Conservation (phyloP, 2,113 vertebrate species). For the Amblyornis subalaris region DNA sequence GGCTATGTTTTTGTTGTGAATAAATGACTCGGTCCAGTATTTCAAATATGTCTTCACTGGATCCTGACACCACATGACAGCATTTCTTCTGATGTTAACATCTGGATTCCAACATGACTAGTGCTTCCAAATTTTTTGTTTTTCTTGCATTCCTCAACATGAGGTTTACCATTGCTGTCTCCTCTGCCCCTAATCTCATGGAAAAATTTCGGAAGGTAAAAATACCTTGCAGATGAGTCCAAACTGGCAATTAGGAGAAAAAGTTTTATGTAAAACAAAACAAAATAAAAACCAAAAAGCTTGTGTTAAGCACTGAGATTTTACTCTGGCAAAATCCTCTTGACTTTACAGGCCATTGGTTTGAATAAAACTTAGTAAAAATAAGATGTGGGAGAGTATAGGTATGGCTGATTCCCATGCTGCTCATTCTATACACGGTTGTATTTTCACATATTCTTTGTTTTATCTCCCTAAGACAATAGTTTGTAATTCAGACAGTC, state of each 20-base stretch:
- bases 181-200: background rate
- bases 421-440: fast-evolving
- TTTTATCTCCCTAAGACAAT: slow-evolving; percentile 5
- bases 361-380: background rate
- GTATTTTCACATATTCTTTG: background rate
- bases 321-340: background rate
- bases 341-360: background rate
- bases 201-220: background rate
- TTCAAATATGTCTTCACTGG: background rate
- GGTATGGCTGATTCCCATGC: background rate
- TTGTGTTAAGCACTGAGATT: background rate
- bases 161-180: background rate
- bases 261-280: background rate
- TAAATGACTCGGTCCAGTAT: background rate
- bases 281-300: background rate
- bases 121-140: slow-evolving; percentile 5
- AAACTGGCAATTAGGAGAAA: background rate
- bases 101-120: background rate
- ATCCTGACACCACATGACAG: background rate
- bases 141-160: background rate
- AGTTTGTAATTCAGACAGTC: slow-evolving; percentile 35
- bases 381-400: background rate
- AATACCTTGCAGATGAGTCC: background rate
- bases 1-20: background rate
- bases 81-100: background rate